These are phyloP conservation scores for Litoditis marina DNA, from an alignment of 2,888 invertebrate genomes.

Conservation along the genomic window DNA sequence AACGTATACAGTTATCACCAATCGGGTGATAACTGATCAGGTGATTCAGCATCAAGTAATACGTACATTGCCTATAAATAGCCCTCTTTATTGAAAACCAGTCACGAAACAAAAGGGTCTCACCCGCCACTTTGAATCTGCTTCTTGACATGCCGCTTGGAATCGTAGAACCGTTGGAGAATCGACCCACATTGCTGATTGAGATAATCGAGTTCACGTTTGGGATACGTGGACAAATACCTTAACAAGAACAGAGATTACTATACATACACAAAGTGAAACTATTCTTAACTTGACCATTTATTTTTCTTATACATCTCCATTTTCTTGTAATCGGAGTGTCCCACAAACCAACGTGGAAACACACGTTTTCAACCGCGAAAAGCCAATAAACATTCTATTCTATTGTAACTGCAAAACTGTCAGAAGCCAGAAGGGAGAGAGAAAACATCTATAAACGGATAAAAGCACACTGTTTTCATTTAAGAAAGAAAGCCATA, in stretches of 20 bases:
- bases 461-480: no score
- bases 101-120: background rate
- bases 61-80: no score
- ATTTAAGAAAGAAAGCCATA: background rate
- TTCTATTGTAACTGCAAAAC: no score
- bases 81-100: background rate
- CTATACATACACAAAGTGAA: background rate
- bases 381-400: no score
- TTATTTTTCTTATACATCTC: no score
- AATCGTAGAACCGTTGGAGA: constrained; percentile 82
- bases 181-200: constrained; percentile 75
- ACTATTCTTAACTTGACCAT: constrained; percentile 59
- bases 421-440: constrained; percentile 64
- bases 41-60: no score
- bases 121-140: constrained; percentile 80
- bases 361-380: no score
- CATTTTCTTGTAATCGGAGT: no score
- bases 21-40: no score
- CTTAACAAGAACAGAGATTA: constrained; percentile 6
- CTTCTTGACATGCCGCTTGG: constrained; percentile 90
- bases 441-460: no score
- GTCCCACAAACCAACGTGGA: no score
- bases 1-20: no score
- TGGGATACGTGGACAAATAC: constrained; percentile 20
- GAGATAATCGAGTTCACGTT: constrained; percentile 74